These are phyloP conservation scores for Panonychus citri DNA, from an alignment of 1,140 invertebrate species.

Conservation along the genomic window DNA sequence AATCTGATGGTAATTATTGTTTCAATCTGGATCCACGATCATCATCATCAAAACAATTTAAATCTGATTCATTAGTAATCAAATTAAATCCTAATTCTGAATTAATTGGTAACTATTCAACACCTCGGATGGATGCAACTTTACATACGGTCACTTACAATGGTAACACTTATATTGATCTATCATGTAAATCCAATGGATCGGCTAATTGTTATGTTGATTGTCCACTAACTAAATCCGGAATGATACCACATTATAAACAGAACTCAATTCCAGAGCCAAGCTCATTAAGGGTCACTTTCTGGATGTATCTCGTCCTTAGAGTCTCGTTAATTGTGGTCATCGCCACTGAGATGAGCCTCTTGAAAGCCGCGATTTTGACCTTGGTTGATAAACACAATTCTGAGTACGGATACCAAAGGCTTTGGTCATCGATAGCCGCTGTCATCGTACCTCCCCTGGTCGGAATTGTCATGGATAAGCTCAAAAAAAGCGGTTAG, in stretches of 20 bases:
- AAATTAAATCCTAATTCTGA: neutral
- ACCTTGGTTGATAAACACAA: constrained; percentile 46
- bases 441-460: constrained; percentile 54
- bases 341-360: constrained; percentile 18
- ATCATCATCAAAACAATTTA: neutral
- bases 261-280: neutral
- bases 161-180: neutral
- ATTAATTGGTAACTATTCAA: too few species aligned
- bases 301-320: constrained; percentile 6
- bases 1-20: neutral
- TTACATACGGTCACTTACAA: neutral
- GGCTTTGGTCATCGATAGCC: constrained; percentile 47
- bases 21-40: neutral
- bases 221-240: neutral
- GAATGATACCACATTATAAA: neutral
- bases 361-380: constrained; percentile 58
- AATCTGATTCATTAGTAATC: neutral
- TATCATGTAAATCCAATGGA: neutral
- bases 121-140: neutral
- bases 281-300: neutral
- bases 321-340: constrained; percentile 3
- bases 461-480: constrained; percentile 44
- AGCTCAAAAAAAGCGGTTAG: neutral
- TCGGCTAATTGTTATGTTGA: neutral
- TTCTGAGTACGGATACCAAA: constrained; percentile 51